Evolutionary conservation across 1,140 invertebrate genomes (phyloP).

Genomic region (Chlorops oryzae): DNA sequence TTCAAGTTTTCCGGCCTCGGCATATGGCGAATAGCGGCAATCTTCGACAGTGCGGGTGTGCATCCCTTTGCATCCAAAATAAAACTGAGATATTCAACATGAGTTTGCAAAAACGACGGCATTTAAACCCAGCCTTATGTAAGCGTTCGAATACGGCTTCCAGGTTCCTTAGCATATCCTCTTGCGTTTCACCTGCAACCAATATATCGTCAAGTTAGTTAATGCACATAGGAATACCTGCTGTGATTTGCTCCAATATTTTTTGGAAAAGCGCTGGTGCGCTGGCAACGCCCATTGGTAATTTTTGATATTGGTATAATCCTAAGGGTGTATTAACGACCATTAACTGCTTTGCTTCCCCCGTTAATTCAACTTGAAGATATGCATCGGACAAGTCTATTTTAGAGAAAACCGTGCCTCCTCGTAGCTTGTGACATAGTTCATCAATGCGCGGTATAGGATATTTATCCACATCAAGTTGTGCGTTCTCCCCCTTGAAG

Average conservation of each 20-base stretch:
- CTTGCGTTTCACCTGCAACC: neutral
- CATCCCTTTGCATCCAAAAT: constrained; percentile 37
- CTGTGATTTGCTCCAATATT: neutral
- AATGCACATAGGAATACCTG: neutral
- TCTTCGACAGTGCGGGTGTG: constrained; percentile 29
- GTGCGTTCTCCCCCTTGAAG: neutral
- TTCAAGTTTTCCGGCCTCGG: constrained; percentile 31
- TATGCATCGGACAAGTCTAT: constrained; percentile 13
- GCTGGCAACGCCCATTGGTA: neutral
- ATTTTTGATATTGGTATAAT: no score
- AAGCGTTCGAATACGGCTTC: no score
- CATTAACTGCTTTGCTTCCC: neutral
- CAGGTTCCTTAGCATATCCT: neutral
- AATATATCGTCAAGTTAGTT: constrained; percentile 1
- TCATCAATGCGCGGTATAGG: no score
- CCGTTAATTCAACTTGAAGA: no score
- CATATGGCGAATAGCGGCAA: constrained; percentile 40
- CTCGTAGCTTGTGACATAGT: no score
- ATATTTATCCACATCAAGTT: neutral
- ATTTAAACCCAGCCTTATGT: no score
- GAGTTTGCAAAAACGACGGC: neutral
- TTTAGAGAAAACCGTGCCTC: no score
- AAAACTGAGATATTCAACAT: constrained; percentile 37
- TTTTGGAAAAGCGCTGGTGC: neutral
- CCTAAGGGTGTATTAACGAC: no score